Percentiles rank a stretch among this genome's conserved stretches.
phyloP scores from a whole-genome alignment of 2,113 vertebrate genomes.

The Podiceps cristatus region DNA sequence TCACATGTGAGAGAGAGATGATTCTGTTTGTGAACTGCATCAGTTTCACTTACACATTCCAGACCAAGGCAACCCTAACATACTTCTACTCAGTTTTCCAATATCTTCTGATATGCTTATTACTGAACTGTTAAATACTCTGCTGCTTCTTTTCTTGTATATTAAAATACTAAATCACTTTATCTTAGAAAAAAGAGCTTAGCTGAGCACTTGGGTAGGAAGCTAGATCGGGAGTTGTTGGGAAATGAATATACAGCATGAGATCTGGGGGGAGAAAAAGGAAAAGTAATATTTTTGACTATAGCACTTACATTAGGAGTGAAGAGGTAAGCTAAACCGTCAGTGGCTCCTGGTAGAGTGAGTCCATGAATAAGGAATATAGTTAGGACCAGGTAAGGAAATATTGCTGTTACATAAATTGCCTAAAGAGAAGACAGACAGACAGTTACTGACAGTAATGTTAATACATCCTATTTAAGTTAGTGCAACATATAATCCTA shows the following conservation, averaged over 20 bases:
- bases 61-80: not conserved
- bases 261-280: not conserved
- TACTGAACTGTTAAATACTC: not conserved
- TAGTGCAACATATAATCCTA: not conserved
- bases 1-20: not conserved
- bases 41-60: not conserved
- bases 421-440: constrained; percentile 72
- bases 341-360: constrained; percentile 85
- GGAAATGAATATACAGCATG: not conserved
- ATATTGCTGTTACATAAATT: constrained; percentile 88
- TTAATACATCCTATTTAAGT: not conserved
- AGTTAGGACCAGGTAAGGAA: constrained; percentile 90
- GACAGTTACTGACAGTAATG: not conserved
- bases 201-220: not conserved
- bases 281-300: not conserved
- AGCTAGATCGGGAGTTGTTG: not conserved
- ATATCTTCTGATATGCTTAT: not conserved
- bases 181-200: not conserved
- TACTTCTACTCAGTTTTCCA: not conserved
- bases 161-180: not conserved
- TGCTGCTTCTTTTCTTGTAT: not conserved
- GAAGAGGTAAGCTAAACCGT: constrained; percentile 88
- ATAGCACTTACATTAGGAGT: constrained; percentile 84
- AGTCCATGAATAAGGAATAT: constrained; percentile 87
- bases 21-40: not conserved